Base-by-base conservation (phyloP, 64 coral and sea anemone genomes). In the Stylophora pistillata region DNA sequence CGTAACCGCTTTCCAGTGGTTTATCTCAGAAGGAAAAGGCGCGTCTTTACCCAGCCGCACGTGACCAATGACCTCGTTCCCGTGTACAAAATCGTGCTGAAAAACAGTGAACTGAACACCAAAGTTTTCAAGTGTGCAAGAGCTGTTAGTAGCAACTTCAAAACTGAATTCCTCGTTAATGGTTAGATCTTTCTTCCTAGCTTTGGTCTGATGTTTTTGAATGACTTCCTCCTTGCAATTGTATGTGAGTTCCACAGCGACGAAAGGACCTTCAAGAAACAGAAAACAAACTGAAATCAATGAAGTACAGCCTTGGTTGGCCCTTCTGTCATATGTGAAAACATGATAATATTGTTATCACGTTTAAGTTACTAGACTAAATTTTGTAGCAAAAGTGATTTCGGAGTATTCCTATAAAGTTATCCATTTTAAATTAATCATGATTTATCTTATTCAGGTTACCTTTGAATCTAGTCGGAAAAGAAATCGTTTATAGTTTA, bases 1-100 rank as follows among this genome's bases (percentile, higher is more conserved):
- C 5, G 86, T 72, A 7, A 97, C 95, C 9, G 87, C 88, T 74
- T 61, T 89, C 95, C 95, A 97, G 79, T 93, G 91, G 29, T 90
- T 74, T 4, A 97, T 63, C 56, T 97, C 95, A 29, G 82, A 81
- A 53, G 86, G 90, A 26, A 89, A 77, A 7, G 88, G 87, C 37
- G 91, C 91, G 66, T 93, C 91, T 25, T 68, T 32, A 16, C 78
- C 91, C 23, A 97, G 82, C 15, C 54, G 72, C 18, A 97, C 95
- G 57, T 90, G 86, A 26, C 95, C 95, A 82, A 97, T 70, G n/a
- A 87, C 17, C 66, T 78, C 95, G 58, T 77, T 78, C n/a, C 91
- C 81, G n/a, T 83, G 85, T 21, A 97, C 82, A 30, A 93, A 76
- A 37, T 97, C 91, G 25, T 93, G 76, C 13, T 89, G 65, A 55